Percentiles rank a stretch among this genome's conserved stretches.
phyloP scores from a whole-genome alignment of 2,888 invertebrate species.

The Acleris holmiana region DNA sequence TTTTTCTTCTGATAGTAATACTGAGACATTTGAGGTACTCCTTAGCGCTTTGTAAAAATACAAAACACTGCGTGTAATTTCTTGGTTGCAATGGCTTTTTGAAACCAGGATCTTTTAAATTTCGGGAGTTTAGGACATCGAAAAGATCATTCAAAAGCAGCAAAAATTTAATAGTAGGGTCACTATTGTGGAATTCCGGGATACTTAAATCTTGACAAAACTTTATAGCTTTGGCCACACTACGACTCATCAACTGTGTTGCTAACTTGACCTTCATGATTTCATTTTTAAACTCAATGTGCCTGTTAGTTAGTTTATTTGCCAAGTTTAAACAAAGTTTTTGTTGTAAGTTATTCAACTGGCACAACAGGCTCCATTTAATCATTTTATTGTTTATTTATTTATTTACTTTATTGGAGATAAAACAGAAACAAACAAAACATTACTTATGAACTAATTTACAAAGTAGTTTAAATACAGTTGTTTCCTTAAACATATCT shows the following conservation, averaged over 20 bases:
- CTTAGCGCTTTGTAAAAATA: neutral
- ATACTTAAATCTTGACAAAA: slow-evolving; percentile 28
- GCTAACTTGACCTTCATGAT: neutral
- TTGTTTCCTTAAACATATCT: too few relatives aligned
- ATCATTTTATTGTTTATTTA: neutral
- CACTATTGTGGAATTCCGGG: slow-evolving; percentile 23
- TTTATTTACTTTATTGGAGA: too few relatives aligned
- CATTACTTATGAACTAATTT: too few relatives aligned
- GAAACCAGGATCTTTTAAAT: slow-evolving; percentile 32
- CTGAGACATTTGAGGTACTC: neutral
- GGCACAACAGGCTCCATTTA: neutral
- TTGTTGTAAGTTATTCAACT: slow-evolving; percentile 4
- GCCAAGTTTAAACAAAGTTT: slow-evolving; percentile 2
- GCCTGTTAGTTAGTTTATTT: slow-evolving; percentile 6
- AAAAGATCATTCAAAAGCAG: slow-evolving; percentile 38
- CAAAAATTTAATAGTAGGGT: slow-evolving; percentile 36
- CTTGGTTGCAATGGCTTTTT: slow-evolving; percentile 1
- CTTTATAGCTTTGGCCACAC: slow-evolving; percentile 13
- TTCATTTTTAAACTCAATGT: slow-evolving; percentile 5
- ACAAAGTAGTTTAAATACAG: too few relatives aligned
- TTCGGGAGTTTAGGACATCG: slow-evolving; percentile 39
- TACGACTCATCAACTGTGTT: slow-evolving; percentile 3
- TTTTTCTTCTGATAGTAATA: too few relatives aligned
- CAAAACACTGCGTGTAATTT: slow-evolving; percentile 1
- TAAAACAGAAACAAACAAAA: too few relatives aligned